These are phyloP conservation scores for Phrixothrix hirtus DNA, from an alignment of 2,888 invertebrate genomes.

Conservation along the genomic window DNA sequence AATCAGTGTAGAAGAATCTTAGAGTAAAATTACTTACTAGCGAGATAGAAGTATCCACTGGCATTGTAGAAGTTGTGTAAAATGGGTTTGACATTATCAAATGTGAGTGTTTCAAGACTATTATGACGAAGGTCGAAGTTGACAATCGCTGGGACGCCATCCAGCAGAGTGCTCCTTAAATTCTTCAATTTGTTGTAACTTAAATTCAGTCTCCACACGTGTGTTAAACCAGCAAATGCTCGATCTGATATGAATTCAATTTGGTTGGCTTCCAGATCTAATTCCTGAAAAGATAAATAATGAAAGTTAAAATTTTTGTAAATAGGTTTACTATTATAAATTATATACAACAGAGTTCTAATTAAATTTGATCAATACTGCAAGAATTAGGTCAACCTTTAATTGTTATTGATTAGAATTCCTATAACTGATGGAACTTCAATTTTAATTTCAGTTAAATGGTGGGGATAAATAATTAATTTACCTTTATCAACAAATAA, in stretches of 20 bases:
- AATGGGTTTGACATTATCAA: constrained; percentile 76
- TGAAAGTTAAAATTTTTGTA: too few species aligned
- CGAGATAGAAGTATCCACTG: constrained; percentile 74
- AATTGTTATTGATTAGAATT: too few species aligned
- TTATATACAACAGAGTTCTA: too few species aligned
- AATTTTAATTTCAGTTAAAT: too few species aligned
- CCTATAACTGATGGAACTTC: too few species aligned
- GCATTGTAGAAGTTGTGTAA: constrained; percentile 75
- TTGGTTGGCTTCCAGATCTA: constrained; percentile 54
- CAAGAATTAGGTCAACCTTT: too few species aligned
- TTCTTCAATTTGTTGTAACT: constrained; percentile 75
- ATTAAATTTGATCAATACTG: too few species aligned
- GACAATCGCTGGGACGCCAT: constrained; percentile 71
- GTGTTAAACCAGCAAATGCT: constrained; percentile 76
- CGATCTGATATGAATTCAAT: constrained; percentile 72
- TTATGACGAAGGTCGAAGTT: constrained; percentile 79
- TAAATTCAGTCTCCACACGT: constrained; percentile 71
- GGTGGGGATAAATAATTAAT: too few species aligned
- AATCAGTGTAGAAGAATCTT: too few species aligned
- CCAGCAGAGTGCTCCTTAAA: constrained; percentile 72
- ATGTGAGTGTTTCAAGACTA: constrained; percentile 74
- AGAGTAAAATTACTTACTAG: constrained; percentile 80
- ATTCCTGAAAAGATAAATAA: constrained; percentile 42
- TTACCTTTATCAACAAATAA: too few species aligned
- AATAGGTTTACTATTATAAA: too few species aligned